Evolutionary conservation across 2,797 vertebrate species (phyloP).

Genomic region (Champsocephalus gunnari): DNA sequence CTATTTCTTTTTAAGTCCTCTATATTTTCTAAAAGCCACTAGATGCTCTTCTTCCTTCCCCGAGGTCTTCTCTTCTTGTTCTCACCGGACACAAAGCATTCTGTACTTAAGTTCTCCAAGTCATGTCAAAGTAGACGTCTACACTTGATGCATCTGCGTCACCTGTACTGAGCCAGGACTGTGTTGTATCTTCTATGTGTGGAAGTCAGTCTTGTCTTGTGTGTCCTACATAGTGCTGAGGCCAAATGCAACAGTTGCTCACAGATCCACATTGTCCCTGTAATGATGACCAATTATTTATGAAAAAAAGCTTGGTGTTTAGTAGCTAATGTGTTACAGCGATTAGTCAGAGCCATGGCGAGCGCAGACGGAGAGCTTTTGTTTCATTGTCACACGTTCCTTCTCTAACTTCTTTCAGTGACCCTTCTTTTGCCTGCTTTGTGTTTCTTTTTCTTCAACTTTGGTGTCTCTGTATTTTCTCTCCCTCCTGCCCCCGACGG

Average conservation of each 20-base stretch:
- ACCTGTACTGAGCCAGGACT: not conserved
- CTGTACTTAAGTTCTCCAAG: not conserved
- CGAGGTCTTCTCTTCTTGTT: not conserved
- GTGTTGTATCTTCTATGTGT: not conserved
- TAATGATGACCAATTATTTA: slow-evolving; percentile 68
- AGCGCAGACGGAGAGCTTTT: slow-evolving; percentile 30
- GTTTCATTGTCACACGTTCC: slow-evolving; percentile 34
- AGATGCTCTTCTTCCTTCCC: not conserved
- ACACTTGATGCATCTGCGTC: not conserved
- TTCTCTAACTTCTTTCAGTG: slow-evolving; percentile 23
- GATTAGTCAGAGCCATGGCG: slow-evolving; percentile 24
- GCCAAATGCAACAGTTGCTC: slow-evolving; percentile 16
- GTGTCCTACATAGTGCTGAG: slow-evolving; percentile 20
- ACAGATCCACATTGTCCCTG: slow-evolving; percentile 26
- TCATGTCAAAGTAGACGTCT: not conserved
- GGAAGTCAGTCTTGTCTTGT: slow-evolving; percentile 27
- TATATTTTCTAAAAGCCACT: slow-evolving; percentile 7
- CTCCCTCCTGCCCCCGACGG: slow-evolving; percentile 45
- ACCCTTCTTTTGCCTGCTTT: slow-evolving; percentile 34
- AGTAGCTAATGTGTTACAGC: slow-evolving; percentile 55
- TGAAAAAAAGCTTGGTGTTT: slow-evolving; percentile 47
- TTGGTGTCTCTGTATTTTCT: slow-evolving; percentile 24
- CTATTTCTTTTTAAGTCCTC: not conserved
- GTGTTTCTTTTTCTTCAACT: not conserved
- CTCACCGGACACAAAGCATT: not conserved